A percentile compares a stretch with the other conserved stretches of the same genome.
These are phyloP conservation scores for Allacma fusca DNA, from an alignment of 2,888 invertebrate species.

Conservation along the genomic window DNA sequence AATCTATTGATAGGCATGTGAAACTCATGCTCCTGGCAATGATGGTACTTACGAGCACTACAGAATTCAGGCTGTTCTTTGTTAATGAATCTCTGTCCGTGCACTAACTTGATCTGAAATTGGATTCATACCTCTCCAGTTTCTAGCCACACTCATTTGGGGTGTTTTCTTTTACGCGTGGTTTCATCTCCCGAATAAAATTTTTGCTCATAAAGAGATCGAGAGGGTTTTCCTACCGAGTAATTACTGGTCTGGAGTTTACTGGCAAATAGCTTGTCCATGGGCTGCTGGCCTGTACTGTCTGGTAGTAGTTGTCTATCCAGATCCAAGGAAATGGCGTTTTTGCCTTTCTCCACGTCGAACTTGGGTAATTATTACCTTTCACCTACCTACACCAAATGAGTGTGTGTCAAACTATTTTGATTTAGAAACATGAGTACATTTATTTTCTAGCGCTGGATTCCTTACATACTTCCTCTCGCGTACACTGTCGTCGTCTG, in stretches of 20 bases:
- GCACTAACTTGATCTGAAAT: no score
- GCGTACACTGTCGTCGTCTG: not conserved
- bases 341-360: slow-evolving; percentile 9
- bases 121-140: no score
- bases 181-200: not conserved
- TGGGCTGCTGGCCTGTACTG: slow-evolving; percentile 20
- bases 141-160: slow-evolving; percentile 20
- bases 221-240: not conserved
- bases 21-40: no score
- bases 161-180: slow-evolving; percentile 25
- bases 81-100: no score
- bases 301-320: slow-evolving; percentile 24
- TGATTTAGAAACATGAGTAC: not conserved
- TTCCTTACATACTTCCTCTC: not conserved
- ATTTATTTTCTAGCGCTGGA: slow-evolving; percentile 23
- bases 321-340: slow-evolving; percentile 19
- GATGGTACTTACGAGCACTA: no score
- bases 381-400: no score
- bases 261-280: slow-evolving; percentile 10
- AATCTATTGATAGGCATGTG: no score
- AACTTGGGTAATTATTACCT: slow-evolving; percentile 19
- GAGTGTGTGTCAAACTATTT: not conserved
- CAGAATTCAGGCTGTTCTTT: no score
- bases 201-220: slow-evolving; percentile 5
- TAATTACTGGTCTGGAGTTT: slow-evolving; percentile 14